Percentiles rank a stretch among this genome's conserved stretches.
Evolutionary conservation across 37 sponge, comb jelly and placozoan genomes (phyloP).

Genomic region (Aplysina aerophoba): DNA sequence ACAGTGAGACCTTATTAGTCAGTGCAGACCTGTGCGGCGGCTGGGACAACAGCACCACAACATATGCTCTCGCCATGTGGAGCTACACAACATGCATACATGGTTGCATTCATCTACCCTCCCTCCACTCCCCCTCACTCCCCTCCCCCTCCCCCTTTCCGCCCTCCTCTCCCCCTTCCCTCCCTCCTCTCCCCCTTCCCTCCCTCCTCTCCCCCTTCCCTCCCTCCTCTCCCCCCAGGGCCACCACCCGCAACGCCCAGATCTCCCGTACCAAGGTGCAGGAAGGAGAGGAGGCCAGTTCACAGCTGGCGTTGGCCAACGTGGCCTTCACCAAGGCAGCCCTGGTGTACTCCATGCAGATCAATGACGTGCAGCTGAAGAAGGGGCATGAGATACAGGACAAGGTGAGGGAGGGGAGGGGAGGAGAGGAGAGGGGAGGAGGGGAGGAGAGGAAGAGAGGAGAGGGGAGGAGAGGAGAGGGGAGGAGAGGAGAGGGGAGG

Average conservation of each 20-base stretch:
- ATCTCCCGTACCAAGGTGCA: constrained; percentile 8
- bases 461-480: background rate
- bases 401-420: background rate
- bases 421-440: background rate
- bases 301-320: background rate
- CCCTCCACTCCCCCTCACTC: too few species aligned
- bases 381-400: constrained; percentile 22
- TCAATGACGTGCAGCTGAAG: constrained; percentile 19
- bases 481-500: constrained; percentile 6
- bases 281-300: background rate
- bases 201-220: background rate
- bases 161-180: too few species aligned
- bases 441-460: background rate
- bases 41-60: background rate
- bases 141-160: too few species aligned
- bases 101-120: background rate
- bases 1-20: too few species aligned
- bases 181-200: background rate
- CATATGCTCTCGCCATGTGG: background rate
- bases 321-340: constrained; percentile 13
- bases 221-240: background rate
- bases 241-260: background rate
- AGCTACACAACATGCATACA: background rate
- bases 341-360: constrained; percentile 14
- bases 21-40: too few species aligned